Evolutionary conservation across 1,140 invertebrate species (phyloP).

Genomic region (Armadillidium nasatum): DNA sequence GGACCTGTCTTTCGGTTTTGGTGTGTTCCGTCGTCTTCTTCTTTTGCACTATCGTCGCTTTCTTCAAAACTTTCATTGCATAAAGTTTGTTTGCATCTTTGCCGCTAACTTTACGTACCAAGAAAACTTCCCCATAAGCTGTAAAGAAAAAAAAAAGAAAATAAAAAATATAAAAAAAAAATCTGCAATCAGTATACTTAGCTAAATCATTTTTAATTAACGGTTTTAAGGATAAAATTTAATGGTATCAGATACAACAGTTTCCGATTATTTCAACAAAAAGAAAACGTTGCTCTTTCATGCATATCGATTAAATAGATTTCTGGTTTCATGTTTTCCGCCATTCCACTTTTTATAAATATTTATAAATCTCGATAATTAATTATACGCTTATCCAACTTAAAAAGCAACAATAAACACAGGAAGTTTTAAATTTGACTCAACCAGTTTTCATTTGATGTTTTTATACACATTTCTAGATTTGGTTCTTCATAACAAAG

Average conservation of each 20-base stretch:
- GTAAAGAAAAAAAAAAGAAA: too few relatives aligned
- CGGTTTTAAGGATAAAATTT: too few relatives aligned
- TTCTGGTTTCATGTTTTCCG: neutral
- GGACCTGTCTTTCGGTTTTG: slow-evolving; percentile 78
- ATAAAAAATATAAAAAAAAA: slow-evolving; percentile 47
- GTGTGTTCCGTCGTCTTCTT: slow-evolving; percentile 87
- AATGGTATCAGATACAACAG: neutral
- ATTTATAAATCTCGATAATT: too few relatives aligned
- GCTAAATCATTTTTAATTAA: neutral
- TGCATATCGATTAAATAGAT: neutral
- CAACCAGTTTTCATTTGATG: neutral
- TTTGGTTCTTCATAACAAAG: neutral
- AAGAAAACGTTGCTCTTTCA: neutral
- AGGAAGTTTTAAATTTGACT: too few relatives aligned
- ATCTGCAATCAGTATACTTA: neutral
- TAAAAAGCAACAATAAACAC: neutral
- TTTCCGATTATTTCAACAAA: neutral
- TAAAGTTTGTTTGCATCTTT: slow-evolving; percentile 76
- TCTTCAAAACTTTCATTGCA: slow-evolving; percentile 91
- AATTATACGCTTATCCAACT: neutral
- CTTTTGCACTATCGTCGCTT: slow-evolving; percentile 55
- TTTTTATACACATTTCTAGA: neutral
- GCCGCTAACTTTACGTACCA: slow-evolving; percentile 62
- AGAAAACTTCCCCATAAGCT: slow-evolving; percentile 92
- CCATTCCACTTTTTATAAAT: neutral